Conservation (phyloP, 2,797 vertebrate species). For the Semotilus atromaculatus region DNA sequence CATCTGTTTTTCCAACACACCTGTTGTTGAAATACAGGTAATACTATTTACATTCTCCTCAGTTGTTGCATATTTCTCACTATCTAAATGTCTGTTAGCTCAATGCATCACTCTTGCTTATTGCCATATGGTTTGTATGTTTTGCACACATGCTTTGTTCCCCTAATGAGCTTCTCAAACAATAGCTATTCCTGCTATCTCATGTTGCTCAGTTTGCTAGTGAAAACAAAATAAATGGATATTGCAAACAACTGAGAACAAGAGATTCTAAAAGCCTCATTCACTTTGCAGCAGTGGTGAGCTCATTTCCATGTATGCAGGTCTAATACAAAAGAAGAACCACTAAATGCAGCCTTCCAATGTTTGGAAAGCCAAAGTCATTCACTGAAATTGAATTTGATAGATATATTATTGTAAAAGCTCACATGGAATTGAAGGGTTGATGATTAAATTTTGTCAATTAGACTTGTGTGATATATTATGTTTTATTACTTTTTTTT, state of each 20-base stretch:
- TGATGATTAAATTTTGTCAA: background rate
- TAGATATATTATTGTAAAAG: background rate
- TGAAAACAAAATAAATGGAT: conserved; percentile 34
- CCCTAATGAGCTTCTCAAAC: conserved; percentile 46
- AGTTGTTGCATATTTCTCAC: conserved; percentile 1
- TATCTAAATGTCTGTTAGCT: conserved; percentile 21
- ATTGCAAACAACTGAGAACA: conserved; percentile 28
- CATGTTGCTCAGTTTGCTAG: conserved; percentile 10
- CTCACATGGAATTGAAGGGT: background rate
- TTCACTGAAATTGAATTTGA: conserved; percentile 1
- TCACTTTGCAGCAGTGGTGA: conserved; percentile 21
- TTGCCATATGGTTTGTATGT: conserved; percentile 32
- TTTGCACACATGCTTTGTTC: conserved; percentile 43
- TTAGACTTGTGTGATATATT: background rate
- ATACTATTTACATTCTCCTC: conserved; percentile 16
- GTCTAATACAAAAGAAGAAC: conserved; percentile 31
- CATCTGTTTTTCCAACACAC: conserved; percentile 26
- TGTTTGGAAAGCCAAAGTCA: conserved; percentile 16
- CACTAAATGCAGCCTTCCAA: background rate
- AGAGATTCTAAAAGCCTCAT: conserved; percentile 27
- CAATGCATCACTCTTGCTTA: conserved; percentile 22
- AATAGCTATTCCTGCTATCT: conserved; percentile 34
- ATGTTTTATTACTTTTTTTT: background rate
- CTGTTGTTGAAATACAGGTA: background rate
- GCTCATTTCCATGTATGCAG: conserved; percentile 16